Percentiles rank a stretch among this genome's conserved stretches.
Evolutionary conservation across 2,113 vertebrate species (phyloP).

Genomic region (Spermophilus dauricus): DNA sequence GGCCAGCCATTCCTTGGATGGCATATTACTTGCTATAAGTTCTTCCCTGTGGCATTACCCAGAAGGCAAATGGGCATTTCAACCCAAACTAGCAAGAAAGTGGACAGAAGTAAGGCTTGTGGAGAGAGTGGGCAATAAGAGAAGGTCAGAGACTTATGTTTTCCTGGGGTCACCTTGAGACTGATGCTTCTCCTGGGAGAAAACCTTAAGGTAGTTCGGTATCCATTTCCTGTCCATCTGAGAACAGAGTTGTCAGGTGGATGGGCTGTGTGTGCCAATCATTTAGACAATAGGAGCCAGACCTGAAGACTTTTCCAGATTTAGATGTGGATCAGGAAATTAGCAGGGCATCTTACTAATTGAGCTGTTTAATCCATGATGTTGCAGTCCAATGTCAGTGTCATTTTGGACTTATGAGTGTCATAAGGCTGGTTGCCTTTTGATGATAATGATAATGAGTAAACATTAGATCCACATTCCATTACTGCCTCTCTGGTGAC

Average conservation of each 20-base stretch:
- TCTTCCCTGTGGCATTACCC: not conserved
- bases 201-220: not conserved
- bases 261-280: not conserved
- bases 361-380: not conserved
- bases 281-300: not conserved
- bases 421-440: constrained; percentile 37
- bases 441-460: constrained; percentile 52
- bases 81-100: not conserved
- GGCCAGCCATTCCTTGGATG: not conserved
- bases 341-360: constrained; percentile 16
- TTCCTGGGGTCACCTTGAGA: not conserved
- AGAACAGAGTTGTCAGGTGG: not conserved
- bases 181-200: not conserved
- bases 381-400: constrained; percentile 11
- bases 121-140: not conserved
- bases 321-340: constrained; percentile 13
- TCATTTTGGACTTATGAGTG: constrained; percentile 45
- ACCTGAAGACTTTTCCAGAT: not conserved
- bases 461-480: constrained; percentile 27
- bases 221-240: rapidly evolving
- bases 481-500: constrained; percentile 8
- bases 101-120: not conserved
- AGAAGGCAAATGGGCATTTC: not conserved
- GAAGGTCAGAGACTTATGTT: not conserved
- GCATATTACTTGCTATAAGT: not conserved